Base-by-base conservation (phyloP, 2,888 invertebrate species). In the Aphelenchoides bicaudatus region DNA sequence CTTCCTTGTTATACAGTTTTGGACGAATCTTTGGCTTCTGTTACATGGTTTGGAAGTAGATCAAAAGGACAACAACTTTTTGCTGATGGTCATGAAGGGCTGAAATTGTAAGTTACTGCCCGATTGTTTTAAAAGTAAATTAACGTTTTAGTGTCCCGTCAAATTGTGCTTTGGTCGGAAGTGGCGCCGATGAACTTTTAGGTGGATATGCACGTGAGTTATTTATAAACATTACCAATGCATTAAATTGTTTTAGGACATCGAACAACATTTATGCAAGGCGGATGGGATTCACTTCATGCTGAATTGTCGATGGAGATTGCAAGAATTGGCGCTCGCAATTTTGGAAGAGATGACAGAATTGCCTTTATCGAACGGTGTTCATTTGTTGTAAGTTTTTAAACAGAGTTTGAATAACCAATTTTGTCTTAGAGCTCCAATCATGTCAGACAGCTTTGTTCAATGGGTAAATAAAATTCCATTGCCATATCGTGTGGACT, bases 161-260 rank as follows among this genome's bases (percentile, higher is more conserved):
- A 49, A 21, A 13, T 13, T 55, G 55, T n/a, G 56, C 50, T 13
- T 80, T 93, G 66, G 82, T 89, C 70, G 96, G 96, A 31, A 90
- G 90, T 83, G 96, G 96, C 5, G 94, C 96, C 0, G 98, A 98
- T 84, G 98, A 98, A 82, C 84, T 94, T 63, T 88, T 96, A 78
- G 93, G 90, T 49, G 96, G 96, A 1, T 96, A 96, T 79, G 87
- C 87, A 31, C 85, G 91, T n/a, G n/a, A n/a, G n/a, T n/a, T n/a
- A n/a, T n/a, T n/a, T n/a, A n/a, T n/a, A n/a, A n/a, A n/a, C n/a
- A n/a, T n/a, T n/a, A n/a, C n/a, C n/a, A n/a, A n/a, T n/a, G n/a
- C n/a, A n/a, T n/a, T n/a, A n/a, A n/a, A n/a, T n/a, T n/a, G n/a
- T n/a, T n/a, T n/a, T n/a, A n/a, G n/a, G n/a, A 60, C 93, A 96